Evolutionary conservation across 2,113 vertebrate species (phyloP), one percentile per base, ranked within the genome.

Genomic region (Triplophysa tibetana): DNA sequence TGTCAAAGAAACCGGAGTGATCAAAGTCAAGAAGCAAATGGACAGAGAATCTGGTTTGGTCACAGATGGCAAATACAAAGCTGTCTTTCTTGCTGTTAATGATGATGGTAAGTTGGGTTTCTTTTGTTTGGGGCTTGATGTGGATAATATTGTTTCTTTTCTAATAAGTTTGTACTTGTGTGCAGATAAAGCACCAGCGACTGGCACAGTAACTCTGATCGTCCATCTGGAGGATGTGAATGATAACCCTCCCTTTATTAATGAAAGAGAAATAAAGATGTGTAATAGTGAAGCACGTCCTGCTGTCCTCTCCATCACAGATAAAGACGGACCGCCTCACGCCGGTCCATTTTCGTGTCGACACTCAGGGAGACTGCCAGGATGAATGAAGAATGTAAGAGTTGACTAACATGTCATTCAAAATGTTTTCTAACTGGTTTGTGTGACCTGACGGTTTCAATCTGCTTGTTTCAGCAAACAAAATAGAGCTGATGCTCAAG

Each of bases 301-400:
- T 21, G 13, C 74, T 43, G 2, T 24, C 38, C 74, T 85, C 72
- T 54, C 80, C 23, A 74, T 85, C 90, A 75, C 85, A 0, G 97
- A 99, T 80, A 91, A 90, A 75, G 97, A 99, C 1, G 90, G 93
- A 8, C 91, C 90, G 0, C 91, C 88, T 6, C 91, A 92, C 80
- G 90, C 91, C 2, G 10, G 78, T 38, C 97, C 96, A 0, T 98
- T 91, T n/a, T 85, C 50, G 0, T 0, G 95, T 93, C 8, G 60
- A 21, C 0, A 82, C 96, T 14, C 77, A 84, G 0, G 88, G 91
- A 0, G 76, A 95, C 93, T 0, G 86, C 89, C 0, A 33, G 0
- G 0, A 75, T 94, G 85, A 67, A 56, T 0, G 29, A 70, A 0
- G 23, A 78, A 60, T 89, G 97, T 98, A 88, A 52, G 94, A 7